phyloP scores from a whole-genome alignment of 1,140 invertebrate species.

The Phymorhynchus buccinoides region DNA sequence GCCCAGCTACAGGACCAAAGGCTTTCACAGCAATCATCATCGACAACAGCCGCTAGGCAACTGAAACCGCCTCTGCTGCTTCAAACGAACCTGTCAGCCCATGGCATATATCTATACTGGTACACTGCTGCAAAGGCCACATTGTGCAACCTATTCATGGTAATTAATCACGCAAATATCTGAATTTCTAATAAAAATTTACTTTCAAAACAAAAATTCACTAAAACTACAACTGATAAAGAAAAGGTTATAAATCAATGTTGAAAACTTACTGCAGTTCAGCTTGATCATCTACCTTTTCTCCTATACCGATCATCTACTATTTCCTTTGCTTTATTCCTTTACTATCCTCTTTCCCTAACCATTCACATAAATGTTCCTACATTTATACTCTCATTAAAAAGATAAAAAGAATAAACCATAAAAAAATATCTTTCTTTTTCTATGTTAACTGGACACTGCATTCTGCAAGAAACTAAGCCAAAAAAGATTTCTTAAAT shows the following conservation, averaged over 20 bases:
- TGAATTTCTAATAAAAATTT: no score
- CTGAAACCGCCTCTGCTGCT: not conserved
- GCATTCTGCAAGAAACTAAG: not conserved
- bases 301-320: not conserved
- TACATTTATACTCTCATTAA: not conserved
- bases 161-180: not conserved
- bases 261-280: not conserved
- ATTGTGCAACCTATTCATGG: not conserved
- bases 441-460: not conserved
- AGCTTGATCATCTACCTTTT: not conserved
- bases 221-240: not conserved
- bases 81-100: not conserved
- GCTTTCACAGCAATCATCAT: not conserved
- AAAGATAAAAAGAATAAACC: no score
- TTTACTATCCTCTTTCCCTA: not conserved
- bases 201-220: not conserved
- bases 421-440: not conserved
- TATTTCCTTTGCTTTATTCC: not conserved
- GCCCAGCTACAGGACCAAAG: not conserved
- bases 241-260: not conserved
- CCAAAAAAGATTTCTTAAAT: no score
- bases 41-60: not conserved
- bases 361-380: not conserved
- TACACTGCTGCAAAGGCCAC: not conserved
- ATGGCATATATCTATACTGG: not conserved